phyloP scores from a whole-genome alignment of 2,113 vertebrate genomes.

The Macrotis lagotis region DNA sequence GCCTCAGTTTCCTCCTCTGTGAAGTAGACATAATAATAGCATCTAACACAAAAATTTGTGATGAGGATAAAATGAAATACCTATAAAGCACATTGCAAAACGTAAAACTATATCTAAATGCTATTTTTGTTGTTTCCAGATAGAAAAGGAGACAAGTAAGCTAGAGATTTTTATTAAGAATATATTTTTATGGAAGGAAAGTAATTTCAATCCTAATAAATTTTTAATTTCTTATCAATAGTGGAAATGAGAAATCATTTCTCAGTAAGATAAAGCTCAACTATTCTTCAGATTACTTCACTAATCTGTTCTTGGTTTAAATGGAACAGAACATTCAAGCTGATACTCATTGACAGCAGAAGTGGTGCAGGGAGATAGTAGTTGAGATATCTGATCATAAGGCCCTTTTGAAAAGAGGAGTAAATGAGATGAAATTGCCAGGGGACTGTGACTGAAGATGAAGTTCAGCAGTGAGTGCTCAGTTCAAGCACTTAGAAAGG shows the following conservation, averaged over 20 bases:
- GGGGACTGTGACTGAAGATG: neutral
- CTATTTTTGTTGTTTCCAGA: neutral
- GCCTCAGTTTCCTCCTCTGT: neutral
- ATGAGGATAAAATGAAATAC: neutral
- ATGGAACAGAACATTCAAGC: neutral
- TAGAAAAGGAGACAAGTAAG: neutral
- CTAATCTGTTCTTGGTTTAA: fast-evolving
- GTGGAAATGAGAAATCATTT: too few species aligned
- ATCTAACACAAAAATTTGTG: neutral
- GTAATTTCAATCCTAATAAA: fast-evolving
- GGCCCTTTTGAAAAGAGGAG: neutral
- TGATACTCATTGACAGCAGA: fast-evolving
- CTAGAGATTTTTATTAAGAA: neutral
- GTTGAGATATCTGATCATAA: neutral
- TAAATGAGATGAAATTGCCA: neutral
- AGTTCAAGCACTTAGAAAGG: neutral
- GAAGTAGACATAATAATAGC: neutral
- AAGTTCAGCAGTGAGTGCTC: neutral
- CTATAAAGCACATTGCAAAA: neutral
- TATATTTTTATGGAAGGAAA: neutral
- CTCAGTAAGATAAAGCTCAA: neutral
- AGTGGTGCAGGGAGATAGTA: neutral
- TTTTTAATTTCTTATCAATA: neutral
- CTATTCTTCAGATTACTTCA: neutral
- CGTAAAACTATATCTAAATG: neutral